A percentile compares a stretch with the other conserved stretches of the same genome.
Conservation (phyloP, 2,113 vertebrate genomes). For the Mesocricetus auratus region DNA sequence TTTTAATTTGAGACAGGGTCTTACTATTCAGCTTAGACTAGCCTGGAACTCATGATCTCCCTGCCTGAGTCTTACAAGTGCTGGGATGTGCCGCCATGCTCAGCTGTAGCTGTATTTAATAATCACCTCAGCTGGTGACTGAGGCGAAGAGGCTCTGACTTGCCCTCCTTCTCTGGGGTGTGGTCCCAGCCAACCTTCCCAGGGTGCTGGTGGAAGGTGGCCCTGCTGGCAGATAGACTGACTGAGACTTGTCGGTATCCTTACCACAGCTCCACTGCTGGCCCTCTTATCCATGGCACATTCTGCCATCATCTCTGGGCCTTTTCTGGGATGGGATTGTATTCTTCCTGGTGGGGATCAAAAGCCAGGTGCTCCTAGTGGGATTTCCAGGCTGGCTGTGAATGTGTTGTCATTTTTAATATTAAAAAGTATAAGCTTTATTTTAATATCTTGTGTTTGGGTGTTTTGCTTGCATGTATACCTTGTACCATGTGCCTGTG, state of each 20-base stretch:
- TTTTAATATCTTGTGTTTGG: background rate
- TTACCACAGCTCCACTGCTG: background rate
- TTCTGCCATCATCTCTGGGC: background rate
- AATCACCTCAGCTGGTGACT: background rate
- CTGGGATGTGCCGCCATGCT: background rate
- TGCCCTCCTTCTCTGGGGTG: background rate
- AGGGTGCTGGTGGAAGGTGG: background rate
- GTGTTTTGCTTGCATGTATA: background rate
- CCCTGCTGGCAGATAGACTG: background rate
- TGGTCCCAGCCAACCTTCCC: background rate
- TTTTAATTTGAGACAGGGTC: background rate
- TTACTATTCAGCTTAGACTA: background rate
- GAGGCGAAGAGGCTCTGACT: background rate
- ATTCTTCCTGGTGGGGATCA: background rate
- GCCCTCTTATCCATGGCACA: rapidly evolving
- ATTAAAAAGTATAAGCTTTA: background rate
- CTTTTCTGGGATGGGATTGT: background rate
- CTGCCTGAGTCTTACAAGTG: background rate
- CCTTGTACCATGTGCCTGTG: background rate
- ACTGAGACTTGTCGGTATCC: background rate
- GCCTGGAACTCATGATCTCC: background rate
- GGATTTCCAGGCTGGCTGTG: background rate
- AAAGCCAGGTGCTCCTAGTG: background rate
- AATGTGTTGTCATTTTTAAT: background rate
- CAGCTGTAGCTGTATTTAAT: background rate